Percentiles rank a stretch among this genome's conserved stretches.
phyloP scores from a whole-genome alignment of 2,888 invertebrate genomes.

The Epiblema foenella region DNA sequence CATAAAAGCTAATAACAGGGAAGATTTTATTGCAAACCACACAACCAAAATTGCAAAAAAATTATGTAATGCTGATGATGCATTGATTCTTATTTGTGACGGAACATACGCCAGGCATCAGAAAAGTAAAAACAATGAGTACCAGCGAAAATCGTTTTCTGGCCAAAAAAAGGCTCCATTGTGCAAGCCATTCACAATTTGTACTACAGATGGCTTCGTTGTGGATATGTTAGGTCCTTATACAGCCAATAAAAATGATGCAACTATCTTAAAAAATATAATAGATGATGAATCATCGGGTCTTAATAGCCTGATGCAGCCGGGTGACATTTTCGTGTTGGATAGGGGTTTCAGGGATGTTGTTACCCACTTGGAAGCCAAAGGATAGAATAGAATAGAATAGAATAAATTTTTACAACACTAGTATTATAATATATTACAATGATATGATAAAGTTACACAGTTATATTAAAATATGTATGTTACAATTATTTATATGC shows the following conservation, averaged over 20 bases:
- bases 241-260: constrained; percentile 11
- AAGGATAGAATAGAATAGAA: too few relatives aligned
- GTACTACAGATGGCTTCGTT: too few relatives aligned
- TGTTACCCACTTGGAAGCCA: too few relatives aligned
- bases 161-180: constrained; percentile 8
- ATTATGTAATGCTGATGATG: neutral
- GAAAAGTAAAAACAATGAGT: constrained; percentile 19
- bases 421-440: too few relatives aligned
- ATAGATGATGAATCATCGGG: neutral
- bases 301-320: neutral
- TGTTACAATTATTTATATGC: too few relatives aligned
- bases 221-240: constrained; percentile 15
- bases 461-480: too few relatives aligned
- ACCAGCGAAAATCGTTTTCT: constrained; percentile 18
- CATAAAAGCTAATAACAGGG: neutral
- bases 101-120: constrained; percentile 17
- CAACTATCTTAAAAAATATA: neutral
- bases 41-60: constrained; percentile 9
- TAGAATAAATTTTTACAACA: too few relatives aligned
- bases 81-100: constrained; percentile 2
- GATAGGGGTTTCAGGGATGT: constrained; percentile 27
- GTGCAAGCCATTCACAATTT: neutral
- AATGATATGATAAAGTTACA: too few relatives aligned
- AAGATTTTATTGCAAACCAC: constrained; percentile 19
- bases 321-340: too few relatives aligned